phyloP scores from a whole-genome alignment of 1,140 invertebrate genomes.

The Reticulitermes speratus region DNA sequence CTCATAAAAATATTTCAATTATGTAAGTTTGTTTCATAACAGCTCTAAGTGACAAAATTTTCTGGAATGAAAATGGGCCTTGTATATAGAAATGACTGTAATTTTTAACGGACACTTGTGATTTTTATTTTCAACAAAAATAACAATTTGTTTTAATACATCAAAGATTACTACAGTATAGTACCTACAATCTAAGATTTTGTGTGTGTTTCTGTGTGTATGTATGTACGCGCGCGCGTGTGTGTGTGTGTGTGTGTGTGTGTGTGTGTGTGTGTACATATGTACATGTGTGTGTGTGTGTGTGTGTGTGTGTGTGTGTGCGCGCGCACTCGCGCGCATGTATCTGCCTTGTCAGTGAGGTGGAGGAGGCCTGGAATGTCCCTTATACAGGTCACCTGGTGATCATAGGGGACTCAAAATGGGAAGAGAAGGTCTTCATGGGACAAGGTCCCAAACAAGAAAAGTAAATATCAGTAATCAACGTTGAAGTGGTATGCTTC shows the following conservation, averaged over 20 bases:
- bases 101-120: constrained; percentile 28
- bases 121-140: constrained; percentile 28
- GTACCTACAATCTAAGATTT: background rate
- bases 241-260: background rate
- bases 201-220: background rate
- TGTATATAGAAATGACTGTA: background rate
- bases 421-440: background rate
- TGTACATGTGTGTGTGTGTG: background rate
- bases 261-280: background rate
- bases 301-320: background rate
- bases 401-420: background rate
- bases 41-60: background rate
- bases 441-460: background rate
- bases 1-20: too few relatives aligned
- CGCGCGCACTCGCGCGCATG: too few relatives aligned
- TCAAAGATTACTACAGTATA: constrained; percentile 24
- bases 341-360: background rate
- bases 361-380: background rate
- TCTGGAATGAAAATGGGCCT: background rate
- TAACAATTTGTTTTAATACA: constrained; percentile 32
- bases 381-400: background rate
- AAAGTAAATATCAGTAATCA: background rate
- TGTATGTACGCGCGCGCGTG: background rate
- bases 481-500: background rate
- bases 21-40: too few relatives aligned